Evolutionary conservation across 2,797 vertebrate genomes (phyloP), one percentile per base, ranked within the genome.

Genomic region (Varecia variegata): DNA sequence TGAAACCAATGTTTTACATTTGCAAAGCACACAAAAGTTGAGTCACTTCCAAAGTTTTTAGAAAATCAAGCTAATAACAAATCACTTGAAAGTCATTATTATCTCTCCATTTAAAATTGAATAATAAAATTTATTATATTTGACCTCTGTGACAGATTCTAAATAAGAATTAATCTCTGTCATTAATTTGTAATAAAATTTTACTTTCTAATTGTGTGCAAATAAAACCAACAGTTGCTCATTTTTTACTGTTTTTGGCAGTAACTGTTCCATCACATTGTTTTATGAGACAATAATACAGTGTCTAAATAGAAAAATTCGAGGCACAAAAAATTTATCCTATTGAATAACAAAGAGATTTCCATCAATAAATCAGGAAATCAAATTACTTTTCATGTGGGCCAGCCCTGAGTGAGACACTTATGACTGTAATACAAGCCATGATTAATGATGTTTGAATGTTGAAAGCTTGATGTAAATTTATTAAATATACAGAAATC

Each of bases 221-320:
- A 71, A 62, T 97, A 96, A 96, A 93, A 92, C 73, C 70, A 90
- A 82, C 40, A 60, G 14, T 76, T 92, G 60, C 40, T 86, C 54
- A 43, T 84, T 68, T 88, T 95, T 85, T 81, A 67, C 27, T 95
- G 32, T 70, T 90, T 95, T 91, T 89, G 83, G 73, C 45, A 93
- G 2, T 82, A 81, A 83, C 17, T 92, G 35, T 95, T 96, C 77
- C 60, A 83, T 92, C 74, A 52, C n/a, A 52, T 90, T 95, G 65
- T 96, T 97, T 97, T 96, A 94, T 30, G 87, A 93, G 70, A 62
- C 93, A 97, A 85, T 93, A 92, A 97, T 95, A 83, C 52, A 68
- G 90, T 97, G 89, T 95, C 90, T 96, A 98, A 93, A 89, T 92
- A 92, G 93, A 94, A 97, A 94, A 95, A 93, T 35, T 86, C 50